A percentile compares a stretch with the other conserved stretches of the same genome.
Conservation (phyloP, 37 sponge, comb jelly and placozoan genomes). For the Chondrosia reniformis region DNA sequence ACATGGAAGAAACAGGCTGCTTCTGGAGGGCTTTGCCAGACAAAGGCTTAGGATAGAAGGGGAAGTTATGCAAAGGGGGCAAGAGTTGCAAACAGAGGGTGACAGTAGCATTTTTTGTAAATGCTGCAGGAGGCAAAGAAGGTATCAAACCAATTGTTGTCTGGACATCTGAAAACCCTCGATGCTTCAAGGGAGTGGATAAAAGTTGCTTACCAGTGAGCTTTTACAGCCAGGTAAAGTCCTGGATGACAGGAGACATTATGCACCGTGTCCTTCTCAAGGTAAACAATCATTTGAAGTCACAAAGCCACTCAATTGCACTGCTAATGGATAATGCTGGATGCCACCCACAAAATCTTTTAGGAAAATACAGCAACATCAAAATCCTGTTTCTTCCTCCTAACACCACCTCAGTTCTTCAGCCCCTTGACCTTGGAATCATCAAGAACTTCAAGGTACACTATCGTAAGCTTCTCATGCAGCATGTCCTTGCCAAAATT, state of each 20-base stretch:
- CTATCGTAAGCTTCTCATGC: slow-evolving; percentile 36
- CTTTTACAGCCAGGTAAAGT: slow-evolving; percentile 57
- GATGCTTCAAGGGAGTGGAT: slow-evolving; percentile 52
- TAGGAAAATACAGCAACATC: slow-evolving; percentile 56
- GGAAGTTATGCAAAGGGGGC: slow-evolving; percentile 56
- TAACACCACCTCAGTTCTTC: slow-evolving; percentile 59
- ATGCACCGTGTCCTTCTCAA: slow-evolving; percentile 43
- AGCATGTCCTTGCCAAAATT: slow-evolving; percentile 36
- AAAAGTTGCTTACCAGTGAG: slow-evolving; percentile 45
- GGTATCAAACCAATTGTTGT: slow-evolving; percentile 50
- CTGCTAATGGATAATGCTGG: slow-evolving; percentile 69
- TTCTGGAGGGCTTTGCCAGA: slow-evolving; percentile 59
- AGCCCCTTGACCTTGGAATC: slow-evolving; percentile 67
- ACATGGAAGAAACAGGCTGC: slow-evolving; percentile 52
- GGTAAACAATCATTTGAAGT: slow-evolving; percentile 24
- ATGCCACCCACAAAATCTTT: slow-evolving; percentile 46
- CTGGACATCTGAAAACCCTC: slow-evolving; percentile 65
- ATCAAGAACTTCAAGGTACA: slow-evolving; percentile 66
- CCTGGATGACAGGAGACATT: slow-evolving; percentile 70
- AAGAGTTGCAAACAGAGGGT: slow-evolving; percentile 44
- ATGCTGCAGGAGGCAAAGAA: slow-evolving; percentile 49
- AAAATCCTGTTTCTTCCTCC: slow-evolving; percentile 52
- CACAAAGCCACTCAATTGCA: slow-evolving; percentile 23
- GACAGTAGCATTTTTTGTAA: slow-evolving; percentile 63
- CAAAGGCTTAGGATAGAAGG: slow-evolving; percentile 36